Evolutionary conservation across 2,113 vertebrate genomes (phyloP), one percentile per base, ranked within the genome.

Genomic region (Gnathonemus echidnorhynchus): DNA sequence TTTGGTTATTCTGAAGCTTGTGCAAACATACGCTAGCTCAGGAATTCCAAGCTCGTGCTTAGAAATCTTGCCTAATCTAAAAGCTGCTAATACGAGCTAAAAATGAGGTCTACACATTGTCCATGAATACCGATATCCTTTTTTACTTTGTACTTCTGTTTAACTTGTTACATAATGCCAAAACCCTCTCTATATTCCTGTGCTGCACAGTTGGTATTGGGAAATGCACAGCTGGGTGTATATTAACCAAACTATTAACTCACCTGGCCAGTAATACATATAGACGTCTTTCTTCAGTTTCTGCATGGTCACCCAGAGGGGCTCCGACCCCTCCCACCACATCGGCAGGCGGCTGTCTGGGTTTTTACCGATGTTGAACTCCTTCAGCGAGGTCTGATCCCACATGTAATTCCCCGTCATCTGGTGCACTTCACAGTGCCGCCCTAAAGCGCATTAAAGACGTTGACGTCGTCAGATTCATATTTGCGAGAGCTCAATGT

Each of bases 211-310:
- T 0, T 45, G 49, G 17, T 7, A 42, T 31, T 48, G n/a, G 52
- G 11, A 53, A 74, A 74, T 46, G 50, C 8, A 21, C 87, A 66
- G 49, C 3, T 45, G 21, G 19, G 21, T 48, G 24, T 49, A n/a
- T 46, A 49, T 49, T 6, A 86, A 42, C 42, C 17, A 84, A 19
- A 24, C 19, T 2, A 11, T 53, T 86, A 27, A 42, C 96, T 95
- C 89, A 99, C 98, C 98, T 88, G 98, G 98, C 98, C 98, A 99
- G 93, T 97, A 98, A 93, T 98, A 99, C 98, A 99, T 99, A 92
- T 91, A 96, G 89, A 97, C 97, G 0, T 96, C 97, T 92, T 95
- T 97, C 15, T 96, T 96, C 88, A 95, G 95, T 91, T 97, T 99
- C 92, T 94, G 96, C 95, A 99, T 93, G 3, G 98, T 98, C 91